Evolutionary conservation across 2,113 vertebrate species (phyloP).

Genomic region (Crotalus horridus): DNA sequence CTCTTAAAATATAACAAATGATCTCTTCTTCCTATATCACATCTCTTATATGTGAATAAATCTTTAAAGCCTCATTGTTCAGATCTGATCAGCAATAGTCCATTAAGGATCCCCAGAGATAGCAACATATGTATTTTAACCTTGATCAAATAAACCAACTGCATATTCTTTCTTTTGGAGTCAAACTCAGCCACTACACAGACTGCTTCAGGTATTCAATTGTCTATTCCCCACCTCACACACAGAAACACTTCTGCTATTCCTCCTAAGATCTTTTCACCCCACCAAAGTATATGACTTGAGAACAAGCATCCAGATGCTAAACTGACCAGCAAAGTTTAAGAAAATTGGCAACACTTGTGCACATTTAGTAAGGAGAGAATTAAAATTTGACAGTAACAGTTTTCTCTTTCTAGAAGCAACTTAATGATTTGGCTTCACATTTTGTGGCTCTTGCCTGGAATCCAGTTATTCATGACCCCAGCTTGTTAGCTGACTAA

Average conservation of each 20-base stretch:
- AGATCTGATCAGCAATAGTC: neutral
- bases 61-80: neutral
- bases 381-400: neutral
- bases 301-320: neutral
- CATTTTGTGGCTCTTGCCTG: neutral
- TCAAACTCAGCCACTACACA: neutral
- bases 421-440: neutral
- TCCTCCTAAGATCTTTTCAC: neutral
- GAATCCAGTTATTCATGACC: neutral
- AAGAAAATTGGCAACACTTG: neutral
- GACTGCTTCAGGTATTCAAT: neutral
- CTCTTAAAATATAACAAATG: neutral
- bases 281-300: neutral
- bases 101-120: neutral
- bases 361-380: neutral
- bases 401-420: neutral
- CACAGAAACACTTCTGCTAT: neutral
- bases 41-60: neutral
- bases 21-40: neutral
- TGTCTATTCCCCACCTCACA: no score
- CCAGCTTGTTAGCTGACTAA: neutral
- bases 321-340: neutral
- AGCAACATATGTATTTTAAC: neutral
- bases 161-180: neutral
- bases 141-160: neutral